These are phyloP conservation scores for Lasioglossum vierecki DNA, from an alignment of 2,888 invertebrate genomes.

Conservation along the genomic window DNA sequence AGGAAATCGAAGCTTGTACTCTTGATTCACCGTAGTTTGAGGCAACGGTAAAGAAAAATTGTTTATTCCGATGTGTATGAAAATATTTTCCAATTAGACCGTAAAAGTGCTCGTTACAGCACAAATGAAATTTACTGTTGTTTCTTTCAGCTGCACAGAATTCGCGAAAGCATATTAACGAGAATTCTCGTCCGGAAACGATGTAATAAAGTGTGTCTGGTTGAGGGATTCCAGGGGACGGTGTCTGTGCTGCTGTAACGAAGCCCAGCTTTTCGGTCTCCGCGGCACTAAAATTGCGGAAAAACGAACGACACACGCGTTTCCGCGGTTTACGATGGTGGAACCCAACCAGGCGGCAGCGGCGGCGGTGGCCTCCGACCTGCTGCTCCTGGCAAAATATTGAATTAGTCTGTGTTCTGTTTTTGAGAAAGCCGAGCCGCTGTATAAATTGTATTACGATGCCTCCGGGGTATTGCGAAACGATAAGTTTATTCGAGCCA, in stretches of 20 bases:
- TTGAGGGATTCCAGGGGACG: background rate
- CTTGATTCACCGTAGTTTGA: background rate
- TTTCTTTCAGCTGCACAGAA: background rate
- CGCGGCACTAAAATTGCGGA: slow-evolving; percentile 5
- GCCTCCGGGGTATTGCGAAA: slow-evolving; percentile 20
- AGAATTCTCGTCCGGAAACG: background rate
- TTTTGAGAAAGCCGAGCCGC: slow-evolving; percentile 25
- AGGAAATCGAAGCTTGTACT: background rate
- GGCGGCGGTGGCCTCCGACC: background rate
- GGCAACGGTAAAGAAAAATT: background rate
- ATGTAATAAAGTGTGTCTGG: background rate
- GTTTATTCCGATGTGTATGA: background rate
- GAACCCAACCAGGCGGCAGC: background rate
- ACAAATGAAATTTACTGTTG: background rate
- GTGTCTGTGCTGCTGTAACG: background rate
- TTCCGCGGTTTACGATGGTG: slow-evolving; percentile 15
- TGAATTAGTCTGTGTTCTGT: slow-evolving; percentile 27
- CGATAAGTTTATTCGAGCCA: slow-evolving; percentile 23
- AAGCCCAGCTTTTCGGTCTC: slow-evolving; percentile 8
- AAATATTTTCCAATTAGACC: background rate
- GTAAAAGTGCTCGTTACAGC: background rate
- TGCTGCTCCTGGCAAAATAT: slow-evolving; percentile 26
- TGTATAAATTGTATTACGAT: slow-evolving; percentile 27
- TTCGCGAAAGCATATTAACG: background rate
- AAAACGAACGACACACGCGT: slow-evolving; percentile 21